phyloP scores from a whole-genome alignment of 2,113 vertebrate species.

The Paraplagusia blochii region DNA sequence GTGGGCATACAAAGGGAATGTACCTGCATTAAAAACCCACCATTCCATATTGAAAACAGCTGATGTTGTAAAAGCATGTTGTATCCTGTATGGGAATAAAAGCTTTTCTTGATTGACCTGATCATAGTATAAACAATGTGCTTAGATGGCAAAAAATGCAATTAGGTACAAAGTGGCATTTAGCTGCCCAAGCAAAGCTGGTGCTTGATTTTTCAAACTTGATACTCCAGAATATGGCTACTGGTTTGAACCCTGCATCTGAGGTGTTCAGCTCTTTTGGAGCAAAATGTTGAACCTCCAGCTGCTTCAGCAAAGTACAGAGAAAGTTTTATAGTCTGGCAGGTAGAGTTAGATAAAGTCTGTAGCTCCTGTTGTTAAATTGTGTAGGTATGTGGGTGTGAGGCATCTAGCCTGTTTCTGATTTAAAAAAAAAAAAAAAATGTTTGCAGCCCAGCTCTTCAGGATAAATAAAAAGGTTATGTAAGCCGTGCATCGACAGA shows the following conservation, averaged over 20 bases:
- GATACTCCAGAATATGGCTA: conserved; percentile 8
- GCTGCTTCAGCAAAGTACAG: conserved; percentile 3
- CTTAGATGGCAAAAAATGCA: conserved; percentile 58
- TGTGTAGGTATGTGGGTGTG: conserved; percentile 24
- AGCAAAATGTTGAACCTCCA: background rate
- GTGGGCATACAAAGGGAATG: conserved; percentile 62
- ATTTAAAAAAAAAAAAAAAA: no score
- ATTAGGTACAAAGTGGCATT: conserved; percentile 52
- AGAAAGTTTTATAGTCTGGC: conserved; percentile 19
- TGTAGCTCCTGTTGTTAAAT: conserved; percentile 35
- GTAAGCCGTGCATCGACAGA: conserved; percentile 54
- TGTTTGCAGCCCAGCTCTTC: conserved; percentile 40
- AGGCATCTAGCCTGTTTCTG: conserved; percentile 41
- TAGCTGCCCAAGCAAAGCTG: conserved; percentile 8
- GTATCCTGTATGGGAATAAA: conserved; percentile 74
- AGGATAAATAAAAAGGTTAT: conserved; percentile 63
- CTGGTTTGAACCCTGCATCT: conserved; percentile 20
- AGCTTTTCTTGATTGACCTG: conserved; percentile 64
- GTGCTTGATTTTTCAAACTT: conserved; percentile 15
- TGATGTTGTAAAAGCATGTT: conserved; percentile 69
- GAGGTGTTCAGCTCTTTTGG: conserved; percentile 3
- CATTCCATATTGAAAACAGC: conserved; percentile 68
- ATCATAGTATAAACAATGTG: conserved; percentile 73
- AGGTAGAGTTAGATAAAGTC: conserved; percentile 25
- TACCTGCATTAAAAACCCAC: conserved; percentile 61